Base-by-base conservation (phyloP, 2,888 invertebrate species). In the Hypena proboscidalis region DNA sequence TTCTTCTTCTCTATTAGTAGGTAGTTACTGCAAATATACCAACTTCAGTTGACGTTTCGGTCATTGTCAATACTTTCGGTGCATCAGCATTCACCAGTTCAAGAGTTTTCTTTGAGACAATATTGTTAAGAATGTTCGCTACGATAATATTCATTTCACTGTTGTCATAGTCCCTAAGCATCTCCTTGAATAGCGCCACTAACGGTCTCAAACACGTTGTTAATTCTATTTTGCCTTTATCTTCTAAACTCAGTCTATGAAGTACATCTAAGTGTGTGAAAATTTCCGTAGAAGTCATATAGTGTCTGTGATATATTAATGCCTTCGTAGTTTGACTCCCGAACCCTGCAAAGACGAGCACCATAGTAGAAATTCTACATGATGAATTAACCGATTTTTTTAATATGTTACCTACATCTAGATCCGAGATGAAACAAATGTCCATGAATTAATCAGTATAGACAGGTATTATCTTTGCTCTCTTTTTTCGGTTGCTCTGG, bases 81-180 rank as follows among this genome's bases (percentile, higher is more conserved):
- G 38, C 22, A 6, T 54, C 45, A 3, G 34, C 14, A 17, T 60
- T 51, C 23, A 58, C 56, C 34, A 65, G 44, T 52, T 69, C 67
- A 8, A 58, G 33, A 39, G 67, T 58, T 53, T 52, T 74, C 35
- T 68, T 75, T 1, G 80, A 60, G 17, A 87, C 57, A 27, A 89
- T 52, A 58, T 83, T 85, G 42, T 78, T 80, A 15, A 89, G 43
- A 47, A 85, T 81, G 38, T 75, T 80, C 2, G 82, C 82, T 29
- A 87, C 49, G 22, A 78, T 42, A 48, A 83, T 80, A 56, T 89
- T 89, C 49, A 89, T 79, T 68, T 80, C 79, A 61, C 83, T 85
- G 23, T 80, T 76, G 53, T 89, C 74, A 55, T 79, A 85, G 50
- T 85, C 79, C n/a, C 70, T 41, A 2, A 89, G 63, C 56, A 88